Percentiles rank a stretch among this genome's conserved stretches.
Conservation (phyloP, 2,113 vertebrate genomes). For the Neolamprologus sp. region DNA sequence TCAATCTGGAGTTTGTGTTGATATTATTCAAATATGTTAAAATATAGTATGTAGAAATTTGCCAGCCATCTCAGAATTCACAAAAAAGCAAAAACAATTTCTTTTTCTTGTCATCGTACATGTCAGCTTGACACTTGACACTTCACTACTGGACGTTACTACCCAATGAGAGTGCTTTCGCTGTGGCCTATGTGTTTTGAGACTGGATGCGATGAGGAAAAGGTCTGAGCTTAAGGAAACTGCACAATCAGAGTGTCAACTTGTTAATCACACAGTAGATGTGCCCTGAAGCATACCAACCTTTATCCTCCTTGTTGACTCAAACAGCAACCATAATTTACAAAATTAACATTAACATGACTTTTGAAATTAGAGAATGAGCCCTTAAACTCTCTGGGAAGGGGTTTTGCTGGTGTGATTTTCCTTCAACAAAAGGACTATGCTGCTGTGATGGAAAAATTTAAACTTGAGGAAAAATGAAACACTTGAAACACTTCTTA, state of each 20-base stretch:
- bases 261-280: neutral
- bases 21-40: neutral
- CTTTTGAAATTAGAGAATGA: neutral
- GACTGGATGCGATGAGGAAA: neutral
- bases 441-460: neutral
- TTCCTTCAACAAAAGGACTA: neutral
- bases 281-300: neutral
- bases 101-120: neutral
- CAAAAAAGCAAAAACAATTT: neutral
- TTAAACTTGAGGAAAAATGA: neutral
- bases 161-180: neutral
- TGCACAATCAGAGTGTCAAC: neutral
- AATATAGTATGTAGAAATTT: neutral
- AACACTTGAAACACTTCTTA: neutral
- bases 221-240: neutral
- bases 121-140: neutral
- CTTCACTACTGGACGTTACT: neutral
- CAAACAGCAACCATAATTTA: neutral
- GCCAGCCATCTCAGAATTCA: neutral
- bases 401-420: neutral
- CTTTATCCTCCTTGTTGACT: neutral
- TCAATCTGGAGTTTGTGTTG: neutral
- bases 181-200: neutral
- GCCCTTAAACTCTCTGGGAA: neutral
- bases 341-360: neutral